Conservation (phyloP, 2,888 invertebrate species). For the Netelia inedita region DNA sequence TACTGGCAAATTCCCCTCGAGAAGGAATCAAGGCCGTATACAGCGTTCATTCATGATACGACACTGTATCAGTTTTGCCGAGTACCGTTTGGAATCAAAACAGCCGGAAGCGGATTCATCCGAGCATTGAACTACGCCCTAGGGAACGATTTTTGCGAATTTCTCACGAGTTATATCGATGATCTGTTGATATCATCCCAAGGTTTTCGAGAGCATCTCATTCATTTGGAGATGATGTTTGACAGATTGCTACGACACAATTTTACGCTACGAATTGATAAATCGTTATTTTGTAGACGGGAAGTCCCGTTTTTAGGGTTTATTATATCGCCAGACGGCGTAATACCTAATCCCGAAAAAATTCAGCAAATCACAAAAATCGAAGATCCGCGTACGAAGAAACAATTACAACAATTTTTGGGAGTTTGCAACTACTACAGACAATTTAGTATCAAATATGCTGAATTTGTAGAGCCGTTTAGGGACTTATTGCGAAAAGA, state of each 20-base stretch:
- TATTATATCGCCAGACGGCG: constrained; percentile 54
- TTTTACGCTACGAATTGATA: constrained; percentile 73
- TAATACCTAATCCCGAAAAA: constrained; percentile 56
- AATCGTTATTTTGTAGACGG: constrained; percentile 69
- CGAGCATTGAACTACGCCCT: constrained; percentile 70
- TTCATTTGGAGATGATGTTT: constrained; percentile 72
- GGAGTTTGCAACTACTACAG: constrained; percentile 43
- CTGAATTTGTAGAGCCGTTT: constrained; percentile 25
- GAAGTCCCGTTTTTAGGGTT: constrained; percentile 58
- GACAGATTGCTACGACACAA: constrained; percentile 62
- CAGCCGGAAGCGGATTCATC: constrained; percentile 72
- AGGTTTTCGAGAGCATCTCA: constrained; percentile 72
- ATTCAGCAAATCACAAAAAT: constrained; percentile 71
- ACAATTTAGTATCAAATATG: constrained; percentile 15
- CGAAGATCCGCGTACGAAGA: constrained; percentile 68
- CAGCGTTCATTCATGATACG: constrained; percentile 71
- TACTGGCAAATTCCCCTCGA: constrained; percentile 75
- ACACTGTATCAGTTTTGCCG: constrained; percentile 75
- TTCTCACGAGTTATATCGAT: constrained; percentile 76
- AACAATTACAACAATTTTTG: constrained; percentile 69
- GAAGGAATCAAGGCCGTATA: constrained; percentile 66
- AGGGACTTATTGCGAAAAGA: background rate
- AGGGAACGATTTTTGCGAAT: constrained; percentile 72
- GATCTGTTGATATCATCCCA: constrained; percentile 76
- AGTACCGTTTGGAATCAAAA: constrained; percentile 77